Evolutionary conservation across 2,888 invertebrate species (phyloP), one percentile per base, ranked within the genome.

Genomic region (Achlya flavicornis): DNA sequence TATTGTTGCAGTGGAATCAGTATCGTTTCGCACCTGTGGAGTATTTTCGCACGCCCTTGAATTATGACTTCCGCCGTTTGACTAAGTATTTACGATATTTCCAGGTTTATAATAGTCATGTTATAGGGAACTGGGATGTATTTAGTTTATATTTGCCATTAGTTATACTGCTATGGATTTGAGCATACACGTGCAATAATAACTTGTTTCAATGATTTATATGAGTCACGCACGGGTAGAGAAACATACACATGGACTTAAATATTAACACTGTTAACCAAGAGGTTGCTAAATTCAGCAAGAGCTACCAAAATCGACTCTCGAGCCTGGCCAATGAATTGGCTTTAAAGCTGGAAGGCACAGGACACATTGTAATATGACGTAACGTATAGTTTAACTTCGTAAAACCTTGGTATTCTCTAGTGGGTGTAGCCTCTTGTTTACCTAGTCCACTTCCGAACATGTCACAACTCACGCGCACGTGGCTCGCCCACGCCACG

Each of bases 371-470:
- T n/a, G n/a, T n/a, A n/a, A 7, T 43, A 43, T 80, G 80, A 78
- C 75, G 79, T 78, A 77, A 80, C 72, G 63, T 63, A 57, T 68
- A 70, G 73, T 75, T 74, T 69, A 64, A 38, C 61, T 68, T 62
- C 69, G 63, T 16, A 19, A n/a, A 67, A 76, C 73, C 76, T 77
- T 77, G 74, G 75, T 74, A 69, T 66, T 58, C 64, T 70, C 67
- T 63, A 67, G 77, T 80, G 80, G 83, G 80, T 76, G 83, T 78
- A 74, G 67, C 71, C 69, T 74, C 73, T 75, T 84, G 82, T 85
- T 84, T 84, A 87, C 82, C 78, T 76, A 77, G 77, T 76, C 74
- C 74, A 83, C 84, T 86, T 87, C 86, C 86, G 81, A 84, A 71
- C 74, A 72, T 87, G 83, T 78, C 81, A 86, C 81, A 87, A 86